Percentiles rank a stretch among this genome's conserved stretches.
Evolutionary conservation across 2,797 vertebrate genomes (phyloP).

Genomic region (Acropternis orthonyx): DNA sequence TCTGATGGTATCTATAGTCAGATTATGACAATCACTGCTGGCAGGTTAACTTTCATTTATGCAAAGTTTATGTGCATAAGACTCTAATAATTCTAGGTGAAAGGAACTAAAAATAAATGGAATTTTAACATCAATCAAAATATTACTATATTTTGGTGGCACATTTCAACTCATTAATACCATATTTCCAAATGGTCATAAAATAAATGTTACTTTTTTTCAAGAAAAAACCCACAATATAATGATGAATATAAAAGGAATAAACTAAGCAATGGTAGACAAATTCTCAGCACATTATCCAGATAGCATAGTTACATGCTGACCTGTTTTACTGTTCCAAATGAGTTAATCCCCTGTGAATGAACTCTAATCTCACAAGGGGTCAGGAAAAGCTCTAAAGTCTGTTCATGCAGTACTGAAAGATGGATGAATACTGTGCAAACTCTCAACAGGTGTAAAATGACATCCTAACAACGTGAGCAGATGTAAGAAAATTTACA

Average conservation of each 20-base stretch:
- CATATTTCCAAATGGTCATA: background rate
- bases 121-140: slow-evolving; percentile 6
- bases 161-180: background rate
- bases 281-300: background rate
- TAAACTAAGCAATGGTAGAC: background rate
- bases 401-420: background rate
- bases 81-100: background rate
- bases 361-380: background rate
- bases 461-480: background rate
- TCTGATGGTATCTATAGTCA: background rate
- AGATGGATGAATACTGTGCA: background rate
- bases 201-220: background rate
- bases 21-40: background rate
- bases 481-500: background rate
- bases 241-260: background rate
- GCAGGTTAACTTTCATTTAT: slow-evolving; percentile 39
- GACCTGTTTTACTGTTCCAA: background rate
- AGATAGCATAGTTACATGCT: background rate
- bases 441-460: background rate
- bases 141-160: background rate
- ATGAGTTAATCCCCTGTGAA: background rate
- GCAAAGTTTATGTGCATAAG: background rate
- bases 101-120: slow-evolving; percentile 31
- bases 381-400: background rate
- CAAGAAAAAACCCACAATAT: background rate